These are phyloP conservation scores for Odontomachus brunneus DNA, from an alignment of 1,140 invertebrate species.

Conservation along the genomic window DNA sequence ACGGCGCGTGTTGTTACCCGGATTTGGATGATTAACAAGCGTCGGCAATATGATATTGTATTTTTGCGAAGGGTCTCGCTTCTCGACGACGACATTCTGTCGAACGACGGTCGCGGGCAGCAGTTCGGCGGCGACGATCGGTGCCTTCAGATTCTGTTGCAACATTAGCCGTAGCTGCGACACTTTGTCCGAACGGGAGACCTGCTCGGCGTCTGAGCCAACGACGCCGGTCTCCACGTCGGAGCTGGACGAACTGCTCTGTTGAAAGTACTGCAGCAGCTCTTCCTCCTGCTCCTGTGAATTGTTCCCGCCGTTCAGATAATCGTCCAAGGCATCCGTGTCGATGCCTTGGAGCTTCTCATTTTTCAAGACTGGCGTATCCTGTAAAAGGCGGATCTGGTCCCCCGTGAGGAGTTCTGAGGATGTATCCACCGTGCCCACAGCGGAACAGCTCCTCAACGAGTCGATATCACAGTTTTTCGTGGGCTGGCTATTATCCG, in stretches of 20 bases:
- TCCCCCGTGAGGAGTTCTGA: constrained; percentile 73
- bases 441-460: constrained; percentile 69
- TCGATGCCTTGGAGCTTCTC: constrained; percentile 89
- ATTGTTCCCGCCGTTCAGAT: constrained; percentile 90
- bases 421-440: constrained; percentile 54
- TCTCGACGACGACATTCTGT: constrained; percentile 74
- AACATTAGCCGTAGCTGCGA: constrained; percentile 90
- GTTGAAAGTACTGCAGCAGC: constrained; percentile 91
- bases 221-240: constrained; percentile 77
- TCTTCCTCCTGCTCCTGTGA: constrained; percentile 93
- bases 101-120: constrained; percentile 71
- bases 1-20: constrained; percentile 81
- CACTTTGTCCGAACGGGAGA: constrained; percentile 87
- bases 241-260: constrained; percentile 83
- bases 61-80: constrained; percentile 75
- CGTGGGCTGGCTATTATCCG: constrained; percentile 61
- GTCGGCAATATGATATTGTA: constrained; percentile 81
- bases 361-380: constrained; percentile 74
- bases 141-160: constrained; percentile 88
- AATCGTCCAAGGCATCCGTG: constrained; percentile 92
- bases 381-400: constrained; percentile 75
- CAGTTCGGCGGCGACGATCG: constrained; percentile 80
- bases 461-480: constrained; percentile 81
- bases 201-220: constrained; percentile 71
- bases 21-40: constrained; percentile 78